Conservation (phyloP, 2,888 invertebrate species). For the Dynastes tityus region DNA sequence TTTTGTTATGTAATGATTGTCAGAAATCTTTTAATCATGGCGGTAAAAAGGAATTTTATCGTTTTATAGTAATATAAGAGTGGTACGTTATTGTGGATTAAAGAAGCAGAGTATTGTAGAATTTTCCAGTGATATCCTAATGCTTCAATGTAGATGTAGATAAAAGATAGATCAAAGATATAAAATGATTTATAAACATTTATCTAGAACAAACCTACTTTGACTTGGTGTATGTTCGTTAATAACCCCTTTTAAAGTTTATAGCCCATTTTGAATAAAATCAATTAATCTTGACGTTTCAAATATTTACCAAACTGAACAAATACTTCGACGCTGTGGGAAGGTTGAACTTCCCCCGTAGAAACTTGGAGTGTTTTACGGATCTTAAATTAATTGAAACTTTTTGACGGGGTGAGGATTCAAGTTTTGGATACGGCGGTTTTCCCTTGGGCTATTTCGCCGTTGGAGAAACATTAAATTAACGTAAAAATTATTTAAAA, state of each 20-base stretch:
- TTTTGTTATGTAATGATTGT: too few species aligned
- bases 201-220: not conserved
- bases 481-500: constrained; percentile 1
- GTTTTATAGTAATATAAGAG: too few species aligned
- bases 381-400: constrained; percentile 34
- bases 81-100: too few species aligned
- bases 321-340: constrained; percentile 12
- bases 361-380: constrained; percentile 7
- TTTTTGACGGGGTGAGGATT: constrained; percentile 7
- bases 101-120: too few species aligned
- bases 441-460: constrained; percentile 1
- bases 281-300: constrained; percentile 30
- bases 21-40: too few species aligned
- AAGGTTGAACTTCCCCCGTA: not conserved
- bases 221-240: not conserved
- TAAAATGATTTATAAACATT: not conserved
- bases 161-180: not conserved
- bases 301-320: constrained; percentile 28
- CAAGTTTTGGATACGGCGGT: not conserved
- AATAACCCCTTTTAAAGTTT: not conserved
- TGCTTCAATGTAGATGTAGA: too few species aligned
- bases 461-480: constrained; percentile 2
- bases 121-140: too few species aligned
- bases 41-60: too few species aligned
- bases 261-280: constrained; percentile 11